These are phyloP conservation scores for Bombus balteatus DNA, from an alignment of 1,140 invertebrate genomes.

Conservation along the genomic window DNA sequence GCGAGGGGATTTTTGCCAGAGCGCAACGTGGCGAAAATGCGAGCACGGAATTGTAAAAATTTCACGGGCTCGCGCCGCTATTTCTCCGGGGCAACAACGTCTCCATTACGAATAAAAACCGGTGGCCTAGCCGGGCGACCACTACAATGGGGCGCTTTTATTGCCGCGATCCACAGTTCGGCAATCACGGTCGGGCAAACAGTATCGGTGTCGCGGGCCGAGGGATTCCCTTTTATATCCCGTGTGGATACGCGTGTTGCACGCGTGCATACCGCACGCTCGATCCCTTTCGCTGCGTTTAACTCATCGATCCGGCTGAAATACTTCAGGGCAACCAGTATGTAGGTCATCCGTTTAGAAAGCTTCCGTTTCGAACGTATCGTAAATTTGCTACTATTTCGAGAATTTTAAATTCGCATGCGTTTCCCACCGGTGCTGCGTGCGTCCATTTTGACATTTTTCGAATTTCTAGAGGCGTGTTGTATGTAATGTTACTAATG, in stretches of 20 bases:
- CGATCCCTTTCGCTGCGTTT: not conserved
- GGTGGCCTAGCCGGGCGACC: not conserved
- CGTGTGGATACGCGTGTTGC: not conserved
- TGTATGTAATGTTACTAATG: not conserved
- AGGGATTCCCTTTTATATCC: not conserved
- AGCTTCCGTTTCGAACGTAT: not conserved
- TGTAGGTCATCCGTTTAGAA: slow-evolving; percentile 22
- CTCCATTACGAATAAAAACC: slow-evolving; percentile 38
- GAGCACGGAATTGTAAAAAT: slow-evolving; percentile 17
- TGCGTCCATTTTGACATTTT: not conserved
- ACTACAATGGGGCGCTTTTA: slow-evolving; percentile 25
- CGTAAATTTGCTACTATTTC: not conserved
- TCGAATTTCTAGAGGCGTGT: not conserved
- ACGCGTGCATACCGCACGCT: not conserved
- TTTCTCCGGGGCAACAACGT: not conserved
- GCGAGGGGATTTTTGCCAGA: not conserved
- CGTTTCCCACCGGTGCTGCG: not conserved
- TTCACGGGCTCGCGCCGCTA: not conserved
- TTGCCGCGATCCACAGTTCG: slow-evolving; percentile 24
- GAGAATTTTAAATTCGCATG: not conserved
- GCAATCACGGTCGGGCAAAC: slow-evolving; percentile 21
- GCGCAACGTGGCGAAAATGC: not conserved
- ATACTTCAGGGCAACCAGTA: not conserved
- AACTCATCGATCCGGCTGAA: slow-evolving; percentile 14
- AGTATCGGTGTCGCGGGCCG: slow-evolving; percentile 1